A percentile compares a stretch with the other conserved stretches of the same genome.
These are phyloP conservation scores for Hylaeus volcanicus DNA, from an alignment of 1,140 invertebrate species.

Conservation along the genomic window DNA sequence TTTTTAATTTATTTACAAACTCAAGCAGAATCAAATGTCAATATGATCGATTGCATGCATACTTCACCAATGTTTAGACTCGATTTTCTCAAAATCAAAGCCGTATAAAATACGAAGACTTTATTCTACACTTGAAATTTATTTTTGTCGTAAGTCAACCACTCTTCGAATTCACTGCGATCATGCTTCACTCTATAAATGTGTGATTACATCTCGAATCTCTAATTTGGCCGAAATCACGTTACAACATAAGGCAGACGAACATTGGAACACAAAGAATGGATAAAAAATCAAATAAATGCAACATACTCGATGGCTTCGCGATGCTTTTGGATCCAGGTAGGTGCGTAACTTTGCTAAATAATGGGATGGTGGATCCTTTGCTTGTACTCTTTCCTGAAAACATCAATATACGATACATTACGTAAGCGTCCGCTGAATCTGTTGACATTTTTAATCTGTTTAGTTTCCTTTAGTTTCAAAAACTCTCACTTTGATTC, in stretches of 20 bases:
- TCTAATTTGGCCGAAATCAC: not conserved
- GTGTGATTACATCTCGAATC: not conserved
- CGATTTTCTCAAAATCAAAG: too few species aligned
- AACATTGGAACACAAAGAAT: slow-evolving; percentile 16
- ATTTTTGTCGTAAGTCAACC: not conserved
- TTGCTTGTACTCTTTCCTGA: slow-evolving; percentile 97
- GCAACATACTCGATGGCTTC: slow-evolving; percentile 93
- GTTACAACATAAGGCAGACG: slow-evolving; percentile 19
- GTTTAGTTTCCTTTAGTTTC: too few species aligned
- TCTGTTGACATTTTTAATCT: not conserved
- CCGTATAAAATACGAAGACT: too few species aligned
- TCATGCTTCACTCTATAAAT: not conserved
- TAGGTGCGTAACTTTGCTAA: slow-evolving; percentile 96
- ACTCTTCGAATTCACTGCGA: not conserved
- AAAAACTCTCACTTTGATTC: too few species aligned
- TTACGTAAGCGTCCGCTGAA: not conserved
- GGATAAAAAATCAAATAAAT: slow-evolving; percentile 31
- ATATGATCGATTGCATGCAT: too few species aligned
- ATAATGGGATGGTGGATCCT: slow-evolving; percentile 97
- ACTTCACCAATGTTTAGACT: too few species aligned
- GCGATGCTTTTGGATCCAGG: slow-evolving; percentile 96
- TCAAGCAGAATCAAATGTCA: too few species aligned
- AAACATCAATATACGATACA: slow-evolving; percentile 67
- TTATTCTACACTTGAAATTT: not conserved
- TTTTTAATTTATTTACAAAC: too few species aligned